phyloP scores from a whole-genome alignment of 2,888 invertebrate genomes.

The Zootermopsis nevadensis region DNA sequence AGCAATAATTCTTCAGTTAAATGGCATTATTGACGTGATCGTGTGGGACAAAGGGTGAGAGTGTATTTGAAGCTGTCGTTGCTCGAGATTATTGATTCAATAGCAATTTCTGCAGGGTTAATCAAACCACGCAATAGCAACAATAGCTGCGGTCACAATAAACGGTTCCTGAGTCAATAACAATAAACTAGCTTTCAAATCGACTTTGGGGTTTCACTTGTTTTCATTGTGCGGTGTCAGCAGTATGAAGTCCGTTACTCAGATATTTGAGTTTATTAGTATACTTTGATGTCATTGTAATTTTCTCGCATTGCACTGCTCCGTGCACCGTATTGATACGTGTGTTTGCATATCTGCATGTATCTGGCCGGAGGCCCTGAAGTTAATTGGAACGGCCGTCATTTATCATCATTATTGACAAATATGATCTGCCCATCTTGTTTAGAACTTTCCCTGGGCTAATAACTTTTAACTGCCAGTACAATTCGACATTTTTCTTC shows the following conservation, averaged over 20 bases:
- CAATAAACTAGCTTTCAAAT: conserved; percentile 1
- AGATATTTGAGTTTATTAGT: no score
- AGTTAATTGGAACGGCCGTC: no score
- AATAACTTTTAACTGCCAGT: no score
- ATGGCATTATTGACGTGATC: neutral
- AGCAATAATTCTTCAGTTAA: neutral
- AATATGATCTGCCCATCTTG: no score
- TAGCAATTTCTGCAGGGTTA: conserved; percentile 19
- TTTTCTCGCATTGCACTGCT: no score
- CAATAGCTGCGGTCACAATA: neutral
- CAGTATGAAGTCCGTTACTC: neutral
- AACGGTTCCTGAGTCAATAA: conserved; percentile 1
- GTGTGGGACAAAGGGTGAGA: neutral
- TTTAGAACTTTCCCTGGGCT: no score
- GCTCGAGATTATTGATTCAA: conserved; percentile 30
- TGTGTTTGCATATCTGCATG: no score
- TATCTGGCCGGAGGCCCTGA: no score
- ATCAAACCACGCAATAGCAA: conserved; percentile 18
- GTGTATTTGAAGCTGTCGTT: neutral
- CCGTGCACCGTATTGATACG: no score
- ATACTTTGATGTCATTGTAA: no score
- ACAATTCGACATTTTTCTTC: no score
- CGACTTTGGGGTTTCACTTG: neutral
- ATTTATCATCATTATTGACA: no score
- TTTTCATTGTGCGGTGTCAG: neutral